Evolutionary conservation across 2,113 vertebrate genomes (phyloP).

Genomic region (Peucedramus taeniatus): DNA sequence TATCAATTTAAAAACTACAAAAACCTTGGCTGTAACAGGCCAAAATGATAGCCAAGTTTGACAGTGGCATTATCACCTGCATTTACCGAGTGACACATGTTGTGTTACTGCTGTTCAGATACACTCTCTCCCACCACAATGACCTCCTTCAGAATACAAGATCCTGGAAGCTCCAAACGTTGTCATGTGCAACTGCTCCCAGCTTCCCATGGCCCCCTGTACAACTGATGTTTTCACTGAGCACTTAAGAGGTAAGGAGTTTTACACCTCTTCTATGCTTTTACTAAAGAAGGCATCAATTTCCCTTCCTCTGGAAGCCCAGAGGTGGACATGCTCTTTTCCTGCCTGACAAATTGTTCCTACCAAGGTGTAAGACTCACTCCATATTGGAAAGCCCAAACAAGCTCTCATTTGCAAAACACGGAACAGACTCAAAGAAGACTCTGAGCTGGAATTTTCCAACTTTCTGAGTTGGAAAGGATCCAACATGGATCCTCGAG

Average conservation of each 20-base stretch:
- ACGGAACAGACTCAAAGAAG: not conserved
- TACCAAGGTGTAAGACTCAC: not conserved
- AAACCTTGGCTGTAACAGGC: not conserved
- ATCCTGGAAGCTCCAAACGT: not conserved
- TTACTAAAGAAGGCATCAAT: not conserved
- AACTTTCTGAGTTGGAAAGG: not conserved
- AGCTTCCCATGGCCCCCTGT: not conserved
- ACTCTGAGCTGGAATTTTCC: not conserved
- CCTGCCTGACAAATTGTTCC: not conserved
- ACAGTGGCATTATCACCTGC: not conserved
- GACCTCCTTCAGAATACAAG: not conserved
- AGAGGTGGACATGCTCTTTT: accelerated
- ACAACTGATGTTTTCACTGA: not conserved
- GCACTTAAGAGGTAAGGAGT: not conserved
- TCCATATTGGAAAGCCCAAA: not conserved
- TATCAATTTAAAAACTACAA: not conserved
- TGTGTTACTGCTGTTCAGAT: not conserved
- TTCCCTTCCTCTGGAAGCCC: not conserved
- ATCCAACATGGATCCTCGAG: accelerated
- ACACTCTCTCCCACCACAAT: not conserved
- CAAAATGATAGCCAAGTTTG: not conserved
- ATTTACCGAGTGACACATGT: not conserved
- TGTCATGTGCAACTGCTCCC: not conserved
- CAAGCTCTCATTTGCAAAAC: not conserved
- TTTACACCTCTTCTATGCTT: not conserved